Evolutionary conservation across 1,140 invertebrate genomes (phyloP), one percentile per base, ranked within the genome.

Genomic region (Palaemon carinicauda): DNA sequence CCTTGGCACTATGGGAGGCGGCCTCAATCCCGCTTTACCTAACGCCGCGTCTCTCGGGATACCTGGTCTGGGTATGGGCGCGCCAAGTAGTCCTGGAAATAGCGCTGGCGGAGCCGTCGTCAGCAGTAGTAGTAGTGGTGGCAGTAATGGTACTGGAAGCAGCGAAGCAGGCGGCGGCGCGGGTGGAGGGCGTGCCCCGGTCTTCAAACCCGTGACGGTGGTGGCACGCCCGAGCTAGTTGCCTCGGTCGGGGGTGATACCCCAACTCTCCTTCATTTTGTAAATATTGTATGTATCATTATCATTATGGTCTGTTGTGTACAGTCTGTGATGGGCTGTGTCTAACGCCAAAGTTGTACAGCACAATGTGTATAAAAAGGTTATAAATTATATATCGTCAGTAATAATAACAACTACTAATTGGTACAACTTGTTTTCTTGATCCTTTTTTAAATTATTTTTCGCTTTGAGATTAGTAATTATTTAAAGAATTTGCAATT

Each of bases 201-300:
- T 86, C 15, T 86, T 80, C 83, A 86, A 86, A 60, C 83, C 83
- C 15, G 83, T 86, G 77, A 86, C 83, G 50, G 83, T 86, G 27
- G 83, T 86, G 56, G 83, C 83, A 27, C 77, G 83, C 14, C 83
- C 83, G 21, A 86, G 83, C 77, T 86, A 86, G 77, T 86, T 56
- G 3, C 27, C 21, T 27, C 41, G 51, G 41, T 19, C 29, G 3
- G 29, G 41, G 12, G 60, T 15, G 60, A 29, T 19, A 5, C 10
- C 60, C 60, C n/a, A 24, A 24, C 60, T 69, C 12, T 69, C 21
- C 29, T 24, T 69, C 24, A 29, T 21, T 56, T 12, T 83, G 75
- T 84, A 84, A 77, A 84, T 84, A 78, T 75, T 65, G 54, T 84
- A 69, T 84, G 56, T 84, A 69, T 84, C 19, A 33, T 41, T 9